Percentiles rank a stretch among this genome's conserved stretches.
phyloP scores from a whole-genome alignment of 2,888 invertebrate genomes.

The Drosophila rubida region DNA sequence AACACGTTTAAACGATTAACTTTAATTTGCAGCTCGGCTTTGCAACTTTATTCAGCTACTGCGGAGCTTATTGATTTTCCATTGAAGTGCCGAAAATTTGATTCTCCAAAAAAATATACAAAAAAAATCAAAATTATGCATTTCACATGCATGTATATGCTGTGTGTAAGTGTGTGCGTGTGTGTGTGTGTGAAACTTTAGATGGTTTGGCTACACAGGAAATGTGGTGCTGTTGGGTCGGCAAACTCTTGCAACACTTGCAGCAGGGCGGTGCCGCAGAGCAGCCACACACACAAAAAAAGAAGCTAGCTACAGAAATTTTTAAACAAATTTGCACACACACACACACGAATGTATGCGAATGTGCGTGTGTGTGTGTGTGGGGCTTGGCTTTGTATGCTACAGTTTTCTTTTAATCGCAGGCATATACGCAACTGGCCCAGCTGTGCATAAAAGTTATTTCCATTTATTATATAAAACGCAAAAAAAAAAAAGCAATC shows the following conservation, averaged over 20 bases:
- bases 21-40: constrained; percentile 2
- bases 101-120: constrained; percentile 33
- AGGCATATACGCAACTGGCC: constrained; percentile 9
- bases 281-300: constrained; percentile 17
- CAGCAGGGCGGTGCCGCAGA: constrained; percentile 44
- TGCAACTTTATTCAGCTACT: no score
- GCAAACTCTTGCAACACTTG: constrained; percentile 9
- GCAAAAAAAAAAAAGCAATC: constrained; percentile 35
- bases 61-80: constrained; percentile 51
- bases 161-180: neutral
- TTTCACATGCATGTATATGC: neutral
- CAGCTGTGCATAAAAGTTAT: constrained; percentile 57
- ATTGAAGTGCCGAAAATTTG: constrained; percentile 14
- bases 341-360: constrained; percentile 13
- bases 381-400: constrained; percentile 39
- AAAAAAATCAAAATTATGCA: constrained; percentile 33
- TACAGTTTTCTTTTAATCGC: constrained; percentile 35
- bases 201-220: neutral
- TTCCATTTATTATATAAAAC: constrained; percentile 65
- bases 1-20: constrained; percentile 43
- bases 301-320: constrained; percentile 8
- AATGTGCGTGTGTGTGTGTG: constrained; percentile 11
- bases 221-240: neutral
- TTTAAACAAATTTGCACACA: constrained; percentile 35
- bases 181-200: neutral